Evolutionary conservation across 2,113 vertebrate species (phyloP).

Genomic region (Tyrannus savana): DNA sequence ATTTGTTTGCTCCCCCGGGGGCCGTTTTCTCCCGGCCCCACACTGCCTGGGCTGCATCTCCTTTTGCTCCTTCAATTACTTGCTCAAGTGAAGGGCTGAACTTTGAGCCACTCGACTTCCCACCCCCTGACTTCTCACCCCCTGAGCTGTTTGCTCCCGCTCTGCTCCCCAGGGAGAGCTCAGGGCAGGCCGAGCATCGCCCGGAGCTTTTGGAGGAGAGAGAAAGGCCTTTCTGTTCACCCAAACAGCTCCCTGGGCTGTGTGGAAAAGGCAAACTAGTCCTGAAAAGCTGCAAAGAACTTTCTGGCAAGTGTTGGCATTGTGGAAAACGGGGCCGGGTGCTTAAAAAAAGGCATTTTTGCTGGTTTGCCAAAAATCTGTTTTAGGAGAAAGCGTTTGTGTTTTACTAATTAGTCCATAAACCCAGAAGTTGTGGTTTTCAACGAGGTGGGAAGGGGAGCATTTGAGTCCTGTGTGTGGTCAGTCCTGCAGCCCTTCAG

Average conservation of each 20-base stretch:
- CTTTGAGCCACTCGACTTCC: slow-evolving; percentile 48
- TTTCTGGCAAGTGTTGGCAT: background rate
- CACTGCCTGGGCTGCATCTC: background rate
- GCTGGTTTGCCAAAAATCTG: background rate
- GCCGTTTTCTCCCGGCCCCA: background rate
- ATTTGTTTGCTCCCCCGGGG: slow-evolving; percentile 30
- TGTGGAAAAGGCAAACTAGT: background rate
- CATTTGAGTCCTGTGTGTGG: accelerated
- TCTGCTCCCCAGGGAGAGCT: background rate
- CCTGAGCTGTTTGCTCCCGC: background rate
- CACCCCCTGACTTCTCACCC: background rate
- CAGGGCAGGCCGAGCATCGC: background rate
- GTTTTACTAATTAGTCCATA: background rate
- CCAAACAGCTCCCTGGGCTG: background rate
- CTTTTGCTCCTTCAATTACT: slow-evolving; percentile 40
- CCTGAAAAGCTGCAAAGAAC: background rate
- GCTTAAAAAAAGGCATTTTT: background rate
- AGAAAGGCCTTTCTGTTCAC: background rate
- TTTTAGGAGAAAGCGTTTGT: background rate
- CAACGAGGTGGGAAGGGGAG: background rate
- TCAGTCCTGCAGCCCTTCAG: background rate
- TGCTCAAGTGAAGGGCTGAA: slow-evolving; percentile 53
- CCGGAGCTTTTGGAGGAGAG: background rate
- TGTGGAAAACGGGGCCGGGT: background rate
- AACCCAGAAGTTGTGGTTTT: background rate